phyloP scores from a whole-genome alignment of 2,888 invertebrate genomes.

The Petrophora chlorosata region DNA sequence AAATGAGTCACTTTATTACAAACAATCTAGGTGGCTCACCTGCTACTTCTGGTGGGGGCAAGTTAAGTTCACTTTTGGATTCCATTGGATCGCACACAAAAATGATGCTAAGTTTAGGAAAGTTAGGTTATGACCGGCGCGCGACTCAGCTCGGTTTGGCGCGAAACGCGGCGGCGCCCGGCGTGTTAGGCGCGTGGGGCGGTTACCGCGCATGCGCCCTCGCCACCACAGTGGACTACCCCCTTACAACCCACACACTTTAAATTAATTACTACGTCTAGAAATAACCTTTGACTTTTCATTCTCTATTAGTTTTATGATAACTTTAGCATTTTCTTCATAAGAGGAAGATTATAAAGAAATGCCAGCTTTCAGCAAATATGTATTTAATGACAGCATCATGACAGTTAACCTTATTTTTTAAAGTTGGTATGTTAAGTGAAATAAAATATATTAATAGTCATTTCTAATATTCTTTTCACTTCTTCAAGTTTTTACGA shows the following conservation, averaged over 20 bases:
- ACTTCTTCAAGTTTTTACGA: too few species aligned
- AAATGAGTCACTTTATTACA: conserved; percentile 13
- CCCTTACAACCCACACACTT: conserved; percentile 48
- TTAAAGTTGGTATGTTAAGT: too few species aligned
- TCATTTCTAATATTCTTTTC: too few species aligned
- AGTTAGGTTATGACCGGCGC: conserved; percentile 68
- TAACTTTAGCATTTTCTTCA: too few species aligned
- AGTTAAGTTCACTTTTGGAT: conserved; percentile 47
- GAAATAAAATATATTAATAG: too few species aligned
- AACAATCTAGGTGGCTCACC: conserved; percentile 53
- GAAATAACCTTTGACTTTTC: conserved; percentile 28
- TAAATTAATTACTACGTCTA: conserved; percentile 32
- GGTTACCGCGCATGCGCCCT: conserved; percentile 68
- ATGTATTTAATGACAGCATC: too few species aligned
- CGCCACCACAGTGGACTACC: conserved; percentile 66
- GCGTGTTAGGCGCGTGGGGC: conserved; percentile 59
- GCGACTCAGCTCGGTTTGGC: conserved; percentile 72
- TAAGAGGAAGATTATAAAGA: too few species aligned
- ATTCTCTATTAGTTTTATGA: too few species aligned
- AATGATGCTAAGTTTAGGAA: conserved; percentile 35
- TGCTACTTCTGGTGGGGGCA: conserved; percentile 49
- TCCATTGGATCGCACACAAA: conserved; percentile 53
- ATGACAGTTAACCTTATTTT: too few species aligned
- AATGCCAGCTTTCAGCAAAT: too few species aligned
- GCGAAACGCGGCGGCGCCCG: conserved; percentile 59